Percentiles rank a stretch among this genome's conserved stretches.
Evolutionary conservation across 2,797 vertebrate species (phyloP).

Genomic region (Poeciliopsis turneri): DNA sequence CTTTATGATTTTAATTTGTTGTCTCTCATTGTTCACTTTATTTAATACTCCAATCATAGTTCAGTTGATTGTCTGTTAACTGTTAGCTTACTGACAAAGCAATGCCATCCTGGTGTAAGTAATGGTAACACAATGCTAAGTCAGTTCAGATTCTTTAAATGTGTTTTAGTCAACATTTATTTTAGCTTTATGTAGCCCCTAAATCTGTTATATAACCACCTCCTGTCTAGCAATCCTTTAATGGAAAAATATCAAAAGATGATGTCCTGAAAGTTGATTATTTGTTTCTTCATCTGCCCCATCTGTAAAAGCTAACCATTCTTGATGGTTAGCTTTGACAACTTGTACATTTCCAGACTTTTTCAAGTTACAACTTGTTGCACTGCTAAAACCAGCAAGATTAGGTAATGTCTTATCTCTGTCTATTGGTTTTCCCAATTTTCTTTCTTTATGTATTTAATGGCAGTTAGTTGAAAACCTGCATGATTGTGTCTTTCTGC

Average conservation of each 20-base stretch:
- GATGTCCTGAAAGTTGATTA: not conserved
- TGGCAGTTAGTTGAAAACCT: not conserved
- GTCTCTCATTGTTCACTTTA: constrained; percentile 14
- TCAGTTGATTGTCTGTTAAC: not conserved
- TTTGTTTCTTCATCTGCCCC: not conserved
- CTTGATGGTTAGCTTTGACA: not conserved
- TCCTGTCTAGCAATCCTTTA: not conserved
- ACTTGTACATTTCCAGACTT: not conserved
- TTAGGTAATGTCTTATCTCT: not conserved
- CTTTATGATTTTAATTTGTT: constrained; percentile 2
- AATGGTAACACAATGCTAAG: not conserved
- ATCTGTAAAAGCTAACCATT: not conserved
- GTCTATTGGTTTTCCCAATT: not conserved
- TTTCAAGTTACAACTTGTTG: not conserved
- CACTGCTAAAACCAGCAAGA: not conserved
- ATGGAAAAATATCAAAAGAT: not conserved
- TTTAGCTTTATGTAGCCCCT: not conserved
- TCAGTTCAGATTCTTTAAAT: not conserved
- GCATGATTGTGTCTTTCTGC: not conserved
- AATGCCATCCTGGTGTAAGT: not conserved
- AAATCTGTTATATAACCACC: not conserved
- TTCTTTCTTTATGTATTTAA: not conserved
- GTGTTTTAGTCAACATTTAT: not conserved
- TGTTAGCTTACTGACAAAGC: not conserved
- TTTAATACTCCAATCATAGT: constrained; percentile 15